Evolutionary conservation across 53 echinoderm and acorn worm genomes (phyloP).

Genomic region (Zoroaster sp.): DNA sequence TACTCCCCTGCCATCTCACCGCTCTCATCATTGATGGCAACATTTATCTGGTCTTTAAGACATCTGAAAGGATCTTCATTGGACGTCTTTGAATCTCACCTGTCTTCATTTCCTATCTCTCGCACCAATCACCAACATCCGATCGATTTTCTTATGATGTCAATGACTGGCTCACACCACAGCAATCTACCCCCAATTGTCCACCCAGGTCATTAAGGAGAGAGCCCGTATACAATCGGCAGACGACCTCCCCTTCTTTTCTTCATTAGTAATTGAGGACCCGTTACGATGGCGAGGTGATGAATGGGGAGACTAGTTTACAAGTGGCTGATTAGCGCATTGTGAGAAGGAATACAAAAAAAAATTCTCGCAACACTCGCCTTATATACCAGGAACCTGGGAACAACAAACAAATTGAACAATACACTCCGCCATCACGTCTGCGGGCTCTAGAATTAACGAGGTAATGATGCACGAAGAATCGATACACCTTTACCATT

Average conservation of each 20-base stretch:
- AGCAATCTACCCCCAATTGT: neutral
- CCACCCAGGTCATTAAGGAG: slow-evolving; percentile 1
- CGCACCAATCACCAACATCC: neutral
- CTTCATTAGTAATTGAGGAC: neutral
- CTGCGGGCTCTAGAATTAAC: neutral
- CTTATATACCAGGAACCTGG: neutral
- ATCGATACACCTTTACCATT: neutral
- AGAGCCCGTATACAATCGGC: neutral
- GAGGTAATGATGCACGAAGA: slow-evolving; percentile 9
- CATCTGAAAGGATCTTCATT: slow-evolving; percentile 2
- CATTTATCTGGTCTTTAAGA: slow-evolving; percentile 6
- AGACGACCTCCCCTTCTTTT: neutral
- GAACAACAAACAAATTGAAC: slow-evolving; percentile 19
- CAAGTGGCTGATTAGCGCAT: slow-evolving; percentile 21
- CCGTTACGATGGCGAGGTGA: slow-evolving; percentile 9
- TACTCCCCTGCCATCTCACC: neutral
- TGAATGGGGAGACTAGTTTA: neutral
- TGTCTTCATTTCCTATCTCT: neutral
- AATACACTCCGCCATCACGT: slow-evolving; percentile 2
- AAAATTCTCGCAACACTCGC: neutral
- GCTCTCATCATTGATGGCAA: neutral
- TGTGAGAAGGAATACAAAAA: neutral
- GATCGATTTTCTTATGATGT: neutral
- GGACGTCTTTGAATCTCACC: slow-evolving; percentile 16
- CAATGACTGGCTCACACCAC: neutral